Evolutionary conservation across 2,797 vertebrate genomes (phyloP), one percentile per base, ranked within the genome.

Genomic region (Prunella strophiata): DNA sequence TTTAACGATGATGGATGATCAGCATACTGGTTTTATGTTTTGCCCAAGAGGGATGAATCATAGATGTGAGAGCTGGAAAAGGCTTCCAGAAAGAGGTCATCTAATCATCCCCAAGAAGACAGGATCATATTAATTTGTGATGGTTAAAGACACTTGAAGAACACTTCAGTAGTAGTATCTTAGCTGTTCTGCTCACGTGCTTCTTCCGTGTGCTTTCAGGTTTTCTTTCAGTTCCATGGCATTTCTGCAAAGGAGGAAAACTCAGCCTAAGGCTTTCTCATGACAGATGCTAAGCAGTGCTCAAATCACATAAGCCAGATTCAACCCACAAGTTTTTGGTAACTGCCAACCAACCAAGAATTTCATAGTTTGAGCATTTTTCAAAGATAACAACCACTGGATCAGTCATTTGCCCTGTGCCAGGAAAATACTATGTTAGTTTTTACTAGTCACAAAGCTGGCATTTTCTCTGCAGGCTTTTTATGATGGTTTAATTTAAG

Each of bases 361-460:
- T 88, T 93, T 89, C 68, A 72, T 85, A 75, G 65, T 93, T 92
- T 63, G 79, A 94, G 71, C 65, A 57, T 92, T 97, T 96, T 93
- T 88, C 89, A 96, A 97, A 94, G 95, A 93, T 94, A 95, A 93
- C 90, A 94, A 88, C 61, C 73, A 16, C 77, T 85, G 81, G 50
- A 68, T 94, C 91, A 88, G 85, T 76, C 73, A 58, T 91, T 94
- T 96, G 34, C 34, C 17, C 47, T 30, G 62, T 91, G 96, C 96
- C 95, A 96, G 94, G 94, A 97, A 97, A 97, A 96, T 93, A 82
- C 61, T 91, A 0, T 7, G 8, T 70, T 93, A 72, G 3, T n/a
- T 94, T 96, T 96, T 85, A 91, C 62, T 75, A 90, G 75, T 70
- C 59, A 84, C 61, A 96, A 81, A 94, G 65, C 62, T 89, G 83